Conservation (phyloP, 2,888 invertebrate species). For the Hydrotaea cyrtoneurina region DNA sequence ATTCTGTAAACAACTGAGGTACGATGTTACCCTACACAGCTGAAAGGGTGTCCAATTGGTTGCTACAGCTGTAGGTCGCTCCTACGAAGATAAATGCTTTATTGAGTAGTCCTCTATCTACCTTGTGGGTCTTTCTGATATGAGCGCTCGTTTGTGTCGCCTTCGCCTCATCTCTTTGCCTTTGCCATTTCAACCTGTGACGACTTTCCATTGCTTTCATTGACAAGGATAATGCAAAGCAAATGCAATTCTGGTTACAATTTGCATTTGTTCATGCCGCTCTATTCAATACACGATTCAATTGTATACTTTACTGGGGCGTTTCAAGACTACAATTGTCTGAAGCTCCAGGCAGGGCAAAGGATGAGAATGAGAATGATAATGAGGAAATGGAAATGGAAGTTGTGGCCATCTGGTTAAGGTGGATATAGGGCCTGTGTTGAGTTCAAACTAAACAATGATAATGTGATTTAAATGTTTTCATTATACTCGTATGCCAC, state of each 20-base stretch:
- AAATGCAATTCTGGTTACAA: constrained; percentile 18
- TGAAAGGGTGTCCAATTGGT: no score
- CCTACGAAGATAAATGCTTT: no score
- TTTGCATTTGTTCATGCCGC: background rate
- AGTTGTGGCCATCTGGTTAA: no score
- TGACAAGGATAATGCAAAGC: background rate
- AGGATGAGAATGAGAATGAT: background rate
- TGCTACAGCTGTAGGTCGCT: no score
- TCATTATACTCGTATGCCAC: constrained; percentile 58
- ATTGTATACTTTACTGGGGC: background rate
- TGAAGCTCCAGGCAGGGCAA: background rate
- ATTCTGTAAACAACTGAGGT: no score
- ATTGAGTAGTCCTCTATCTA: no score
- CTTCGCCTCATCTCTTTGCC: no score
- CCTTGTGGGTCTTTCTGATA: no score
- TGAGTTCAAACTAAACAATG: constrained; percentile 75
- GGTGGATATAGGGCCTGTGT: constrained; percentile 34
- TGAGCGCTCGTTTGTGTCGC: no score
- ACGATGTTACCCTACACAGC: no score
- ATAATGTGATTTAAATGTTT: constrained; percentile 78
- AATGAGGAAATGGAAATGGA: background rate
- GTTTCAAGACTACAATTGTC: background rate
- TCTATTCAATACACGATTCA: background rate
- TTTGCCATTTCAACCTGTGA: background rate
- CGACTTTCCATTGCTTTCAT: constrained; percentile 71